Base-by-base conservation (phyloP, 2,113 vertebrate genomes). In the Nycticorax nycticorax region DNA sequence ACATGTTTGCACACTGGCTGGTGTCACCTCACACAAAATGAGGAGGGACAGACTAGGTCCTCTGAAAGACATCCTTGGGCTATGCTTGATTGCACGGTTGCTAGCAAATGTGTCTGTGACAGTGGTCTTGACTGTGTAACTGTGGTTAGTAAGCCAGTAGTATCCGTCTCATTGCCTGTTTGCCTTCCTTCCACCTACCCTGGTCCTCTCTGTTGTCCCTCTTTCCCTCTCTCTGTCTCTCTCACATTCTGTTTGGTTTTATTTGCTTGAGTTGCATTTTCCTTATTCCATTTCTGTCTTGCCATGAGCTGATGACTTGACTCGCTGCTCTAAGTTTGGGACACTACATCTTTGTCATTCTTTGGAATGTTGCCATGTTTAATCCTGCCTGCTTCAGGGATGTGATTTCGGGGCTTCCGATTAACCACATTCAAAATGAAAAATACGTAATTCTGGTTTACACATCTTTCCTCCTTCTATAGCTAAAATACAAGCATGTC, bases 11-110 rank as follows among this genome's bases (percentile, higher is more conserved):
- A 48, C 15, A 6, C 7, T 32, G 35, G 14, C 37, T 66, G 14
- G 35, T 89, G 60, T 37, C 18, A 82, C 55, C 12, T 35, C 3
- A 1, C 39, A 32, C 19, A 56, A 67, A 85, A 32, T 0, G 8
- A 32, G 43, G 8, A 3, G 26, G 16, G 22, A 45, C 52, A 75
- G 52, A 39, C 26, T 13, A 14, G 0, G 0, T 67, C 30, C 28
- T 63, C 47, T 41, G 13, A 37, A 64, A 48, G 14, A 43, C 43
- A 35, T 47, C 16, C 43, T 66, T n/a, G 28, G 41, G 27, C 79
- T 76, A 1, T 56, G 33, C 63, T 68, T 64, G 30, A 24, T 10
- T 20, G 30, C 2, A 0, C 8, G 16, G 64, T 35, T n/a, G 30
- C 12, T 27, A 66, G 33, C 27, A 68, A 74, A 60, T 10, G 5